phyloP scores from a whole-genome alignment of 2,797 vertebrate genomes.

The Betta splendens region DNA sequence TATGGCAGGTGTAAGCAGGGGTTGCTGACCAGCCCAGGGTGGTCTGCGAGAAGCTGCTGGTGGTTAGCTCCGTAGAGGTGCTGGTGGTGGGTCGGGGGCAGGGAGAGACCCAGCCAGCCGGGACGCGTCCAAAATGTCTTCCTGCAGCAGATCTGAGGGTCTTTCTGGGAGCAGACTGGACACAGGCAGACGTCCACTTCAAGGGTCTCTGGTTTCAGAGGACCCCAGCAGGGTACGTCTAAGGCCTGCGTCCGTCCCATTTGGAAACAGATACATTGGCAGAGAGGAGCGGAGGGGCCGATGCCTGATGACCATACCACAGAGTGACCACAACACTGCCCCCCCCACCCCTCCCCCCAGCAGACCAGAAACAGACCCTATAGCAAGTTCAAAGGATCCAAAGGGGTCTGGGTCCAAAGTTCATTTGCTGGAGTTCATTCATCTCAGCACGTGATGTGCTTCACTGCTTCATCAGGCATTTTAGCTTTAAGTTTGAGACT shows the following conservation, averaged over 20 bases:
- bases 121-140: conserved; percentile 81
- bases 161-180: conserved; percentile 83
- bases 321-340: conserved; percentile 65
- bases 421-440: conserved; percentile 74
- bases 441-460: conserved; percentile 73
- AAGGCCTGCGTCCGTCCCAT: conserved; percentile 78
- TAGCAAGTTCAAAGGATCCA: conserved; percentile 78
- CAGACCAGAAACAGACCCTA: conserved; percentile 77
- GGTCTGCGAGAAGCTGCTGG: conserved; percentile 77
- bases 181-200: conserved; percentile 94
- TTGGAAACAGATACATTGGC: conserved; percentile 88
- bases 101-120: conserved; percentile 66
- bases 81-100: conserved; percentile 57
- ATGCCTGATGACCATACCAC: conserved; percentile 77
- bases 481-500: conserved; percentile 60
- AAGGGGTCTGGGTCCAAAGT: conserved; percentile 74
- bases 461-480: conserved; percentile 56
- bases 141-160: conserved; percentile 84
- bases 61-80: conserved; percentile 59
- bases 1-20: conserved; percentile 96
- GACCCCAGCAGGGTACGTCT: conserved; percentile 93
- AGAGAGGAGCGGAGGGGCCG: conserved; percentile 66
- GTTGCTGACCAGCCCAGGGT: conserved; percentile 91
- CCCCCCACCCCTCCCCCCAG: conserved; percentile 65
- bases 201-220: conserved; percentile 98